A percentile compares a stretch with the other conserved stretches of the same genome.
phyloP scores from a whole-genome alignment of 2,888 invertebrate genomes.

The Frankliniella intonsa region DNA sequence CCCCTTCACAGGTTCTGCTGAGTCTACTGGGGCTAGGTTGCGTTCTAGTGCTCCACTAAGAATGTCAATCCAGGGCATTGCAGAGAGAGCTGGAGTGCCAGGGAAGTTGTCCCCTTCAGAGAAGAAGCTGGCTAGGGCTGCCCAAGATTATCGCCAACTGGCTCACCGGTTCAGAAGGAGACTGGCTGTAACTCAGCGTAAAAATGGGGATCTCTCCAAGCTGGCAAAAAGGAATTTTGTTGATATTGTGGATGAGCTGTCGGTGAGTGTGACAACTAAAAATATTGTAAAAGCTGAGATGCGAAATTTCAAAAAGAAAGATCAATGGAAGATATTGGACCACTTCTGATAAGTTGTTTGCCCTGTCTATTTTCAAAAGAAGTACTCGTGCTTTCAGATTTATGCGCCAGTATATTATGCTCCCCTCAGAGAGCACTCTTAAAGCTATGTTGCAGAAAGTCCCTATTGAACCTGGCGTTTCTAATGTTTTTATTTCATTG shows the following conservation, averaged over 20 bases:
- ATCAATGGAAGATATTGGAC: constrained; percentile 30
- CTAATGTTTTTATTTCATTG: background rate
- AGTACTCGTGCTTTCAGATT: constrained; percentile 31
- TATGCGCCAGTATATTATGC: constrained; percentile 29
- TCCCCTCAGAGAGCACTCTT: constrained; percentile 32
- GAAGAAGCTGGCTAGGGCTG: background rate
- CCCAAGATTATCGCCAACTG: background rate
- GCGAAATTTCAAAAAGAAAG: background rate
- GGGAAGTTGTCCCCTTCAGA: background rate
- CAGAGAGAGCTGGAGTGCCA: background rate
- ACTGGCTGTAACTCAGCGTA: background rate
- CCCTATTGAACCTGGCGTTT: constrained; percentile 23
- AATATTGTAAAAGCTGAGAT: background rate
- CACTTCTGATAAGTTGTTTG: constrained; percentile 31
- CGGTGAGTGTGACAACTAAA: background rate
- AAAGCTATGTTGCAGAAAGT: constrained; percentile 28
- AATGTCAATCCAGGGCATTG: constrained; percentile 1
- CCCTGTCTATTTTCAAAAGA: constrained; percentile 32
- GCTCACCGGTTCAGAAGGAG: background rate
- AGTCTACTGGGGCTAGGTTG: background rate
- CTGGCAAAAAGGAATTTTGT: background rate
- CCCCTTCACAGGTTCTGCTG: background rate
- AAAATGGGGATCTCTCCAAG: background rate
- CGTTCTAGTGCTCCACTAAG: background rate
- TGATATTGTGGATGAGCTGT: background rate